A percentile compares a stretch with the other conserved stretches of the same genome.
Evolutionary conservation across 2,888 invertebrate species (phyloP).

Genomic region (Seira musarum): DNA sequence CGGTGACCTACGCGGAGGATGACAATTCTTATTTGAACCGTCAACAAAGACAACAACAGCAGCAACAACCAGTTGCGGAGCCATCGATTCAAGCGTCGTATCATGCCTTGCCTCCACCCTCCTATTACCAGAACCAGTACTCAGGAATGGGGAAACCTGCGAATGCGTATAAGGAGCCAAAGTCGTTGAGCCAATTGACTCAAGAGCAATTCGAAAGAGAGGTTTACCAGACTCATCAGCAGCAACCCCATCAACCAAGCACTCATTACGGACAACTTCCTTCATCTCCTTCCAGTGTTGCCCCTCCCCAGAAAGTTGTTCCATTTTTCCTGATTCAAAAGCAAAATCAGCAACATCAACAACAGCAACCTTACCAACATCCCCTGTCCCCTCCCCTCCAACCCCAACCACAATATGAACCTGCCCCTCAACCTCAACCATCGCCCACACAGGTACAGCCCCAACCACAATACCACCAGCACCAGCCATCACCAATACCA

Average conservation of each 20-base stretch:
- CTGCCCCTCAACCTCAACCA: background rate
- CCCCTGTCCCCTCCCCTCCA: conserved; percentile 10
- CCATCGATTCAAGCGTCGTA: background rate
- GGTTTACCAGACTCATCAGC: background rate
- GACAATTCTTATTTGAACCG: background rate
- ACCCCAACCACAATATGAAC: conserved; percentile 14
- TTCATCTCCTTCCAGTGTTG: background rate
- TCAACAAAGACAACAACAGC: background rate
- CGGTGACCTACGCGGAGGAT: conserved; percentile 31
- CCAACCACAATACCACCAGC: background rate
- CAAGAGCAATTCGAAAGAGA: background rate
- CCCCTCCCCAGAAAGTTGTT: background rate
- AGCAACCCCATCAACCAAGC: background rate
- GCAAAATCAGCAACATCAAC: conserved; percentile 25
- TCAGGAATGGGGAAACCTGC: too few relatives aligned
- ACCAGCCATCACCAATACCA: background rate
- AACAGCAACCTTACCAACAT: background rate
- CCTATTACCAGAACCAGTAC: too few relatives aligned
- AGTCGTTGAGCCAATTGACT: conserved; percentile 18
- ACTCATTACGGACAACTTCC: background rate
- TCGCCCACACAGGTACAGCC: background rate
- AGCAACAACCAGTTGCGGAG: background rate
- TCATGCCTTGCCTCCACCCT: conserved; percentile 1
- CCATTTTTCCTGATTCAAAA: conserved; percentile 22
- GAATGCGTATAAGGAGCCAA: background rate